Conservation (phyloP, 2,888 invertebrate genomes). For the Dione juno region DNA sequence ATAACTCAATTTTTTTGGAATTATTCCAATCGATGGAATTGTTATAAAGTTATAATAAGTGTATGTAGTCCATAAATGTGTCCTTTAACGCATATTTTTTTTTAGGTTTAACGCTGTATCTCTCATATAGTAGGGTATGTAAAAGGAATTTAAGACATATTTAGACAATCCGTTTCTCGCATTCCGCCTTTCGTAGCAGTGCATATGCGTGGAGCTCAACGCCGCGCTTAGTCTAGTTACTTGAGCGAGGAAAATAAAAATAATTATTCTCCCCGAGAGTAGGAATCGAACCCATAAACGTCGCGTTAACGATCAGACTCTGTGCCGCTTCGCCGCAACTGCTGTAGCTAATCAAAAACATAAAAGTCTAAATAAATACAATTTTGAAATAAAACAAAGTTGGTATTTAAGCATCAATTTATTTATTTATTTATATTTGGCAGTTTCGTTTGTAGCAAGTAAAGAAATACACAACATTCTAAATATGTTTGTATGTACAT, state of each 20-base stretch:
- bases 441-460: conserved; percentile 66
- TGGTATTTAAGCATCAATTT: conserved; percentile 64
- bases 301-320: too few species aligned
- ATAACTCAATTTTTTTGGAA: too few species aligned
- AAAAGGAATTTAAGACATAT: too few species aligned
- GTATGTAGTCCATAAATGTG: too few species aligned
- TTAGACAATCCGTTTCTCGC: too few species aligned
- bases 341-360: neutral
- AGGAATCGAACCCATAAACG: neutral
- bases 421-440: conserved; percentile 75
- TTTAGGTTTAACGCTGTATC: neutral
- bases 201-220: too few species aligned
- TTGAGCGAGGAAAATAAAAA: neutral
- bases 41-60: too few species aligned
- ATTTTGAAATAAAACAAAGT: conserved; percentile 44
- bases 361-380: too few species aligned
- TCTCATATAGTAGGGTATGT: neutral
- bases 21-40: too few species aligned
- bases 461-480: conserved; percentile 59
- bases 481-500: conserved; percentile 48
- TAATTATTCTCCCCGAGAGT: neutral
- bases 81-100: too few species aligned
- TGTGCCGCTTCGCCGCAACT: neutral
- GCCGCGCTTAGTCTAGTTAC: neutral
- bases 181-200: too few species aligned